Percentiles rank a stretch among this genome's conserved stretches.
Evolutionary conservation across 1,140 invertebrate genomes (phyloP).

Genomic region (Caenorhabditis remanei): DNA sequence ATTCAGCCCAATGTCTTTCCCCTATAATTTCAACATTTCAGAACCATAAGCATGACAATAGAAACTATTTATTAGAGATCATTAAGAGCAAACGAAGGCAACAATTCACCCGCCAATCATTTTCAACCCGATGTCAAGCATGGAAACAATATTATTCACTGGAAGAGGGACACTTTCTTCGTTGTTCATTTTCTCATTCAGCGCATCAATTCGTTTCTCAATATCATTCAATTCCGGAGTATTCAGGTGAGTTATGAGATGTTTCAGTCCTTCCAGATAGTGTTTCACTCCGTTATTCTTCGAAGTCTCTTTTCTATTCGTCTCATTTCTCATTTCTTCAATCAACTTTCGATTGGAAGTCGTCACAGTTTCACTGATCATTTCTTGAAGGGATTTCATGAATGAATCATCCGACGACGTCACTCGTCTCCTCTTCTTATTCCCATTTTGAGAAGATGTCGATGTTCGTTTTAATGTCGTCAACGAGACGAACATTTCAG

Average conservation of each 20-base stretch:
- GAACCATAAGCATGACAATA: too few species aligned
- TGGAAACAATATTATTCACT: neutral
- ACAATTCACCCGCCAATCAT: slow-evolving; percentile 3
- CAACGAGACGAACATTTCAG: neutral
- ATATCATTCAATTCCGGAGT: neutral
- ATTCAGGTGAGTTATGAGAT: neutral
- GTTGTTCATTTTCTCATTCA: neutral
- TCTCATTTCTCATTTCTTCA: neutral
- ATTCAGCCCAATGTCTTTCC: too few species aligned
- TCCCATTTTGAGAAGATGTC: neutral
- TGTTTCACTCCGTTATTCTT: neutral
- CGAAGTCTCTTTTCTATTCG: neutral
- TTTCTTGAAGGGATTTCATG: neutral
- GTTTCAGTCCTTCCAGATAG: neutral
- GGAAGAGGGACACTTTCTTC: neutral
- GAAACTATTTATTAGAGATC: too few species aligned
- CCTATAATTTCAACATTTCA: too few species aligned
- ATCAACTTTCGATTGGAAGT: neutral
- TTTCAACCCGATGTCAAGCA: slow-evolving; percentile 16
- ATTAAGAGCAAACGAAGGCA: neutral
- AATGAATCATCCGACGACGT: neutral
- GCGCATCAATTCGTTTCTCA: neutral
- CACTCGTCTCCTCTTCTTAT: neutral
- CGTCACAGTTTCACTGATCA: neutral
- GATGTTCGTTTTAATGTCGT: neutral